phyloP scores from a whole-genome alignment of 2,797 vertebrate genomes.

The Xenopus petersii region DNA sequence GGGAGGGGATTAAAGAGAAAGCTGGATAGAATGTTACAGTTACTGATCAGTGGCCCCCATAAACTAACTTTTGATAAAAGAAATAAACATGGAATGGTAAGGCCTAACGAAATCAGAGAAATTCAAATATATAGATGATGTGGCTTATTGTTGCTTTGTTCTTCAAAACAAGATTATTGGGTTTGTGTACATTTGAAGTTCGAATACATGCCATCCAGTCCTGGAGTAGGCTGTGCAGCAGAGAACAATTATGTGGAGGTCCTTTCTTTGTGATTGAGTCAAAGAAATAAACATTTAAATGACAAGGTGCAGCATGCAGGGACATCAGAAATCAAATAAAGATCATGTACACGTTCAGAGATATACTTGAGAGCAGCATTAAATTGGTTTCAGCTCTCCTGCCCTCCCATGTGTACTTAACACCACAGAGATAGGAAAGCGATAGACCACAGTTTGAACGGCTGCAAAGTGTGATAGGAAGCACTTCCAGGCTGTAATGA shows the following conservation, averaged over 20 bases:
- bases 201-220: too few species aligned
- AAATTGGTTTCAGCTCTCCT: conserved; percentile 1
- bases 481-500: conserved; percentile 18
- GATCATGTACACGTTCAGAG: conserved; percentile 2
- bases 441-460: conserved; percentile 7
- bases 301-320: background rate
- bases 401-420: conserved; percentile 18
- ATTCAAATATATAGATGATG: too few species aligned
- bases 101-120: too few species aligned
- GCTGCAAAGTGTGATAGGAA: conserved; percentile 8
- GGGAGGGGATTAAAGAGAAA: background rate
- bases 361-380: conserved; percentile 5
- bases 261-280: background rate
- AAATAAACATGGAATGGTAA: too few species aligned
- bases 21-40: background rate
- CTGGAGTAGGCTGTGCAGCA: too few species aligned
- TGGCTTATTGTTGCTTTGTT: too few species aligned
- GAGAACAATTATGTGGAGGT: background rate
- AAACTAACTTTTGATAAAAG: background rate
- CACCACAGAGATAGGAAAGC: background rate
- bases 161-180: too few species aligned
- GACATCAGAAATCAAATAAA: background rate
- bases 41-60: background rate
- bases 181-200: too few species aligned
- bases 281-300: background rate